A percentile compares a stretch with the other conserved stretches of the same genome.
Conservation (phyloP, 2,888 invertebrate genomes). For the Tipula confusa region DNA sequence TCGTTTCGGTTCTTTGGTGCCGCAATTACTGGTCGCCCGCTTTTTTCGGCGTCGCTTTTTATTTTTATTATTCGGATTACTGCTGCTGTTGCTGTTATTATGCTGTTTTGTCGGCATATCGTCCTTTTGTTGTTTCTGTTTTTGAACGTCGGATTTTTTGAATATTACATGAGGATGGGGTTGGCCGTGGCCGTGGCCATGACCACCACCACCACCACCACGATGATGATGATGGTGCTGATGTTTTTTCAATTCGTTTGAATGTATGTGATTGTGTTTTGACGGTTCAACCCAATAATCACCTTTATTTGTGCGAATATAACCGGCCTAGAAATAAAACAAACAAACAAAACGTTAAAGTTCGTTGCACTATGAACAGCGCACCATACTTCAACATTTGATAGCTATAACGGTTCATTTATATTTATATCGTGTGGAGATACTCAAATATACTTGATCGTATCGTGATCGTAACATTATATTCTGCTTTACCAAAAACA, state of each 20-base stretch:
- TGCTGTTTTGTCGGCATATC: constrained; percentile 33
- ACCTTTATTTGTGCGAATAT: constrained; percentile 60
- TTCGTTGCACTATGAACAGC: background rate
- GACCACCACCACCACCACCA: background rate
- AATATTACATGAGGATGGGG: constrained; percentile 65
- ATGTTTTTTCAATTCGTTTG: constrained; percentile 39
- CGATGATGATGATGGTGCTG: background rate
- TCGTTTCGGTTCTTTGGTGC: constrained; percentile 54
- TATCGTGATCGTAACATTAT: background rate
- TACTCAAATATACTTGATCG: background rate
- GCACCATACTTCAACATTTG: background rate
- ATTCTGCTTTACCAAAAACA: background rate
- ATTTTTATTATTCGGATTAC: constrained; percentile 45
- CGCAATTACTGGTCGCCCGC: constrained; percentile 53
- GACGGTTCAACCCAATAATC: constrained; percentile 71
- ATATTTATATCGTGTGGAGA: background rate
- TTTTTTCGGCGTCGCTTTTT: constrained; percentile 51
- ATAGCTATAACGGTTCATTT: background rate
- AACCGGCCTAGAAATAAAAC: constrained; percentile 57
- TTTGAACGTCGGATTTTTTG: constrained; percentile 60
- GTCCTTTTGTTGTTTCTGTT: constrained; percentile 35
- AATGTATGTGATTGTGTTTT: constrained; percentile 46
- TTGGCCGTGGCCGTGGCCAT: constrained; percentile 41
- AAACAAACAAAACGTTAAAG: background rate
- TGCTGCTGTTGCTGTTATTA: constrained; percentile 45